Conservation (phyloP, 1,140 invertebrate species). For the Aphidius gifuensis region DNA sequence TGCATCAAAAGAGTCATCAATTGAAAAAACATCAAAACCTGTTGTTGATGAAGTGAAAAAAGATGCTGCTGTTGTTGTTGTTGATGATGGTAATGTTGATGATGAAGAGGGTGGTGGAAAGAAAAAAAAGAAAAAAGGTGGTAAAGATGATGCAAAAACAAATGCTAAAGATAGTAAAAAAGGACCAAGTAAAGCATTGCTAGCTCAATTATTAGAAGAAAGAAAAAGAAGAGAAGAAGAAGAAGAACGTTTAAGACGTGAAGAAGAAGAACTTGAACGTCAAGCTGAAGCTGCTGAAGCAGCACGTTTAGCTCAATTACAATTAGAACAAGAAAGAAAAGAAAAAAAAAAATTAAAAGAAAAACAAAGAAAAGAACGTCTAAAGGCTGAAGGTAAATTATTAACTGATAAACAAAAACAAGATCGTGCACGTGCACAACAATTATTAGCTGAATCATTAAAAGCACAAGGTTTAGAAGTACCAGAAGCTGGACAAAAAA, state of each 20-base stretch:
- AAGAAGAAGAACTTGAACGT: constrained; percentile 78
- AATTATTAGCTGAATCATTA: constrained; percentile 75
- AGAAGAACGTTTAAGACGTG: constrained; percentile 72
- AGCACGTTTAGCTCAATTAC: constrained; percentile 70
- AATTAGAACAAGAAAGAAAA: constrained; percentile 82
- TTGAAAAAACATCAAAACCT: constrained; percentile 34
- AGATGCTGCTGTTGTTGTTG: constrained; percentile 56
- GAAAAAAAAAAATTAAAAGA: constrained; percentile 92
- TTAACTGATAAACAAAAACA: constrained; percentile 90
- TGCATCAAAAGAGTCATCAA: constrained; percentile 7
- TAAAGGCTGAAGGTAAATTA: constrained; percentile 93
- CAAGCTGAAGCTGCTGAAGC: constrained; percentile 73
- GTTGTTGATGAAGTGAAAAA: constrained; percentile 45
- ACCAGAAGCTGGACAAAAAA: constrained; percentile 70
- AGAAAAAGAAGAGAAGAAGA: constrained; percentile 82
- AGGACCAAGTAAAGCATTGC: constrained; percentile 74
- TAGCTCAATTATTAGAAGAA: constrained; percentile 86
- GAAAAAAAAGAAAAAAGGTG: constrained; percentile 50
- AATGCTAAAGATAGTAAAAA: constrained; percentile 55
- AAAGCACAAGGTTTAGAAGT: constrained; percentile 76
- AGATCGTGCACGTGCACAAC: constrained; percentile 81
- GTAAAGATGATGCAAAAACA: constrained; percentile 54
- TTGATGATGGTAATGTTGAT: constrained; percentile 61
- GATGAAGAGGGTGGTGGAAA: constrained; percentile 60
- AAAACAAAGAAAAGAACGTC: constrained; percentile 87